phyloP scores from a whole-genome alignment of 2,797 vertebrate species.

The Glossophaga mutica region DNA sequence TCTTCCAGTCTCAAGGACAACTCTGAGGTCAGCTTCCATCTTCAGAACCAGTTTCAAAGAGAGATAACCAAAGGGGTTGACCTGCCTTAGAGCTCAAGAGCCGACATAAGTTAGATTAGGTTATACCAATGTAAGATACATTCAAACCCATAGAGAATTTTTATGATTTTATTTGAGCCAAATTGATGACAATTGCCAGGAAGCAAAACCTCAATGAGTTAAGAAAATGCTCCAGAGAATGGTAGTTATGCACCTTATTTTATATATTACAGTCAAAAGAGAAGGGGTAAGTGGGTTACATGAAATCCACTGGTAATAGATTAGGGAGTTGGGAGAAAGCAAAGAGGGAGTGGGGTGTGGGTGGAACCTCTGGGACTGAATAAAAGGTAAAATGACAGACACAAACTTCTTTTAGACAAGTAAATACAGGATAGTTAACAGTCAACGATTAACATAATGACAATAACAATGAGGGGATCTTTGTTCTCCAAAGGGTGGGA shows the following conservation, averaged over 20 bases:
- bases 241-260: background rate
- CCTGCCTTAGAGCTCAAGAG: background rate
- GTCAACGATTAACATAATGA: background rate
- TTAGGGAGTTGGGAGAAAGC: background rate
- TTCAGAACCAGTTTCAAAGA: background rate
- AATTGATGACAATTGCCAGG: background rate
- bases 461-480: background rate
- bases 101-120: background rate
- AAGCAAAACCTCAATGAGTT: background rate
- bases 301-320: background rate
- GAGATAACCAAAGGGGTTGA: background rate
- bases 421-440: background rate
- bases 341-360: background rate
- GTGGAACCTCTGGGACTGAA: background rate
- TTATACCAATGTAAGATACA: background rate
- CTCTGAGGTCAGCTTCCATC: background rate
- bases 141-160: background rate
- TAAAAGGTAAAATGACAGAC: background rate
- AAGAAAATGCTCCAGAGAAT: background rate
- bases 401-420: background rate
- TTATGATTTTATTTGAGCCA: background rate
- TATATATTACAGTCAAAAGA: background rate
- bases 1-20: background rate
- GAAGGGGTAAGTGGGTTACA: background rate
- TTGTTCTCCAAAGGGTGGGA: background rate